Conservation (phyloP, 2,888 invertebrate genomes). For the Ichneumon xanthorius region DNA sequence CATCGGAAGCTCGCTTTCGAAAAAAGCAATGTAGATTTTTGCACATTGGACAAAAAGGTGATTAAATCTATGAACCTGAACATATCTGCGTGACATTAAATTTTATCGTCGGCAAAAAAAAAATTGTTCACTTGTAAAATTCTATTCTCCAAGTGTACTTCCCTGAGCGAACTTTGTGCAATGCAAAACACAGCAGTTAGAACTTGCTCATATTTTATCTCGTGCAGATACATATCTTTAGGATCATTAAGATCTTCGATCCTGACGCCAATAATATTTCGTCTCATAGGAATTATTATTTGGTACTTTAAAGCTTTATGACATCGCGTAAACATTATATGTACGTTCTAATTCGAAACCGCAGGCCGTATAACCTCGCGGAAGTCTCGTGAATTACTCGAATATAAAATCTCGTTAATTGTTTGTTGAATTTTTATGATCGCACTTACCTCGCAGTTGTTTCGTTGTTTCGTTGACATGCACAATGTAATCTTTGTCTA, state of each 20-base stretch:
- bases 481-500: constrained; percentile 2
- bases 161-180: too few relatives aligned
- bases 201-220: too few relatives aligned
- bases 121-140: too few relatives aligned
- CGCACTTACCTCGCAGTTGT: constrained; percentile 9
- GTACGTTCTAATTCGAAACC: not conserved
- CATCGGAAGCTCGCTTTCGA: not conserved
- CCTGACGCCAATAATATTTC: not conserved
- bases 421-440: not conserved
- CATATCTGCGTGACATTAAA: too few relatives aligned
- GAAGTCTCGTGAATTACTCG: not conserved
- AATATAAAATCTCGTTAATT: not conserved
- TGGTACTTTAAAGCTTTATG: not conserved
- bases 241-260: too few relatives aligned
- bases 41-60: too few relatives aligned
- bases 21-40: not conserved
- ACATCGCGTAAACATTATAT: not conserved
- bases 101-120: too few relatives aligned
- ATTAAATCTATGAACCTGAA: not conserved
- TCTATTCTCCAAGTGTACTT: too few relatives aligned
- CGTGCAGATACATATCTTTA: too few relatives aligned
- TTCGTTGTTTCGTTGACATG: constrained; percentile 28
- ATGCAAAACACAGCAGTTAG: too few relatives aligned
- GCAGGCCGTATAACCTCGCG: not conserved
- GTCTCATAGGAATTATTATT: not conserved